Conservation (phyloP, 2,797 vertebrate genomes). For the Chelmon rostratus region DNA sequence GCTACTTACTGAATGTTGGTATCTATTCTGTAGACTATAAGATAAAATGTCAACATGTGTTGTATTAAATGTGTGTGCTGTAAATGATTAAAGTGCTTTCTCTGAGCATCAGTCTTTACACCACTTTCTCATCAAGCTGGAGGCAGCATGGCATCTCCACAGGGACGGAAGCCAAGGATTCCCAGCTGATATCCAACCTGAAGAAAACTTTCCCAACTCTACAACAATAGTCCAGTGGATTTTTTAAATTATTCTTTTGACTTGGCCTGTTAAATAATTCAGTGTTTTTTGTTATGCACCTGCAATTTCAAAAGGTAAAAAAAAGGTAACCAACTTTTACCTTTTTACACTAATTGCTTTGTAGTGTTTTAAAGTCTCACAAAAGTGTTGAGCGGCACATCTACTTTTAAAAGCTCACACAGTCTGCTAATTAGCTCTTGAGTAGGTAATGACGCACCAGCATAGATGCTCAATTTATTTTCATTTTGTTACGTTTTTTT, state of each 20-base stretch:
- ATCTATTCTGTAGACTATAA: background rate
- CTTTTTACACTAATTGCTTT: background rate
- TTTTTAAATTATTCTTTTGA: slow-evolving; percentile 18
- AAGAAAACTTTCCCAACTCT: slow-evolving; percentile 14
- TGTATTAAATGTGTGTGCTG: background rate
- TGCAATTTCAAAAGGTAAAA: background rate
- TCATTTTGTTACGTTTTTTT: background rate
- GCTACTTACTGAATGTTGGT: background rate
- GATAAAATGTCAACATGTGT: slow-evolving; percentile 3
- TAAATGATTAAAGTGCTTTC: background rate
- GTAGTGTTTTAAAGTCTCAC: background rate
- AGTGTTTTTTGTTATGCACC: background rate
- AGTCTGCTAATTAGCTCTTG: background rate
- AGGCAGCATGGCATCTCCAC: background rate
- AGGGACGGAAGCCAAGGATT: background rate
- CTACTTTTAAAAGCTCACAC: background rate
- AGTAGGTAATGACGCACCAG: background rate
- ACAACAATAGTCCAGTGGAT: background rate
- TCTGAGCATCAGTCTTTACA: background rate
- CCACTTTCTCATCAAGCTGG: slow-evolving; percentile 10
- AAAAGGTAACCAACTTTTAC: background rate
- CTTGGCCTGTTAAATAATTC: slow-evolving; percentile 23
- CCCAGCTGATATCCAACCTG: slow-evolving; percentile 22
- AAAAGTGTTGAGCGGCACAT: background rate
- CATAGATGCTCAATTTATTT: background rate